Base-by-base conservation (phyloP, 2,797 vertebrate species). In the Hypotaenidia okinawae region DNA sequence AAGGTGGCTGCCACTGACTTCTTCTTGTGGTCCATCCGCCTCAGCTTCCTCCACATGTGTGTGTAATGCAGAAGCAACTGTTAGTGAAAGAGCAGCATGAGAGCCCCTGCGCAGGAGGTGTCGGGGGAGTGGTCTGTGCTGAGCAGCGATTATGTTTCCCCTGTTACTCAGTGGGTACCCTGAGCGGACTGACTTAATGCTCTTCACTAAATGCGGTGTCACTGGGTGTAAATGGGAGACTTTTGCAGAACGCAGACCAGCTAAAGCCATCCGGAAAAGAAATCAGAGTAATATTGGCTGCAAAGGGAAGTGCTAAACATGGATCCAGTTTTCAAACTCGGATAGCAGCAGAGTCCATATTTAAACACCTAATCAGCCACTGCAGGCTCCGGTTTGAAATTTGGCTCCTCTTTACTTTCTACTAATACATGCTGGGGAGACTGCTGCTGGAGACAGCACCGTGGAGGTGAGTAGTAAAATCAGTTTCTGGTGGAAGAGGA, bases 361-460 rank as follows among this genome's bases (percentile, higher is more conserved):
- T 89, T 90, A 92, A 95, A 77, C 49, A 92, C 17, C 52, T 92
- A 79, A 89, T 95, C 89, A 95, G 35, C 49, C 21, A 37, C 70
- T 70, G 49, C 81, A 87, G 59, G 74, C 43, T 92, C 22, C 0
- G 0, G 59, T 93, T 92, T 80, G 83, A 93, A 89, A 93, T 83
- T 79, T 90, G 67, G 25, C 83, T 54, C 93, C 84, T 89, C 51
- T 27, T 79, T 91, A 39, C 43, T 82, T 90, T 86, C 87, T 73
- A 84, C 55, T 84, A 79, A 86, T 55, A 33, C 35, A 49, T 39
- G 39, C 69, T 57, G 69, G 25, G 59, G 24, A 86, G 22, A 49
- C 16, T 75, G 47, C 66, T 91, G 41, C 77, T 59, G 23, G 63
- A 86, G 82, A 63, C 67, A 76, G 66, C 30, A 62, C 30, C 30